A percentile compares a stretch with the other conserved stretches of the same genome.
Conservation (phyloP, 2,797 vertebrate genomes). For the Odontamblyopus rebecca region DNA sequence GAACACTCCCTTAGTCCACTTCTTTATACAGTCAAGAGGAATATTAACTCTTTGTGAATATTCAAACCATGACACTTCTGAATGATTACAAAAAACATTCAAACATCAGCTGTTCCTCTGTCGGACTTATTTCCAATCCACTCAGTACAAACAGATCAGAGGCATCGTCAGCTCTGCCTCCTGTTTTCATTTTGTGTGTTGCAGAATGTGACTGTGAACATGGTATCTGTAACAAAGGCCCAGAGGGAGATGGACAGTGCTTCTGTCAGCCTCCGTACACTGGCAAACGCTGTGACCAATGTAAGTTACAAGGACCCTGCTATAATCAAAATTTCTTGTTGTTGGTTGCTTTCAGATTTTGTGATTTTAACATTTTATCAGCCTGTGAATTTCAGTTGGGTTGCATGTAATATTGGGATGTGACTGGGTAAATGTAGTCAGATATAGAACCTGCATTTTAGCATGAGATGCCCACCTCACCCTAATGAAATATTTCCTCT, state of each 20-base stretch:
- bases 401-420: neutral
- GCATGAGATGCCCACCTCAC: too few species aligned
- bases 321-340: too few species aligned
- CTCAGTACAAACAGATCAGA: neutral
- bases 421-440: too few species aligned
- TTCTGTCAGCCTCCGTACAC: conserved; percentile 87
- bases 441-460: neutral
- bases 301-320: conserved; percentile 59
- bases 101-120: neutral
- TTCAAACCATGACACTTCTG: too few species aligned
- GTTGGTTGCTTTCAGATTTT: neutral
- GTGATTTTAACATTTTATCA: neutral
- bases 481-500: too few species aligned
- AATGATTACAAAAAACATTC: neutral
- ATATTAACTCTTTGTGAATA: too few species aligned
- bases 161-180: neutral
- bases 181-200: neutral
- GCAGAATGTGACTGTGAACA: conserved; percentile 86
- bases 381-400: neutral
- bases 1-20: too few species aligned
- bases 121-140: neutral
- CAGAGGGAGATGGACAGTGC: conserved; percentile 84
- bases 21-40: too few species aligned
- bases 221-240: conserved; percentile 81
- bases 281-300: conserved; percentile 84